Conservation (phyloP, 2,113 vertebrate species). For the Clarias batrachus region DNA sequence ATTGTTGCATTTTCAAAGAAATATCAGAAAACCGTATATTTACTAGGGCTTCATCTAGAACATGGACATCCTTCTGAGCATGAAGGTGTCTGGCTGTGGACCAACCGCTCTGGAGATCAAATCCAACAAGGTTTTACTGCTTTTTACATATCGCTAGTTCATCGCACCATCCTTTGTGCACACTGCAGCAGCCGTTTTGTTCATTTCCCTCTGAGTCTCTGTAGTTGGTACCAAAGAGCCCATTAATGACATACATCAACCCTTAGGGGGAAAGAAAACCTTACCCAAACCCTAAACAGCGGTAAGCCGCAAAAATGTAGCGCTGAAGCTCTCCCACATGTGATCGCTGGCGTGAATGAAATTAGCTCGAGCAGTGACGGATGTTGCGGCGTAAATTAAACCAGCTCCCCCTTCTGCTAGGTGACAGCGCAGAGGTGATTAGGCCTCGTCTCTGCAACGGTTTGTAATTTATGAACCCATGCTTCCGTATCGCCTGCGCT, state of each 20-base stretch:
- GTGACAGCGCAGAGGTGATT: conserved; percentile 75
- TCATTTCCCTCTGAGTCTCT: background rate
- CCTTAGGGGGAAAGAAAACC: conserved; percentile 32
- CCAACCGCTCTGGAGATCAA: background rate
- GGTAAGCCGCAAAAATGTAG: conserved; percentile 54
- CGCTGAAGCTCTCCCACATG: conserved; percentile 54
- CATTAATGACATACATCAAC: background rate
- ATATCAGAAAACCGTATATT: no score
- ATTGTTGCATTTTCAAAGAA: background rate
- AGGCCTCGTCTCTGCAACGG: conserved; percentile 58
- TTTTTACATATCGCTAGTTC: background rate
- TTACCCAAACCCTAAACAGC: conserved; percentile 14
- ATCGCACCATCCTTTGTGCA: background rate
- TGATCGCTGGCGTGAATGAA: conserved; percentile 66
- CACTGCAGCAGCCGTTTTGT: background rate
- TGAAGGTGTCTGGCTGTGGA: background rate
- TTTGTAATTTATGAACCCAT: conserved; percentile 71
- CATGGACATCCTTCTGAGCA: background rate
- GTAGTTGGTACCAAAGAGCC: conserved; percentile 1
- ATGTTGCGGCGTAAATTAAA: conserved; percentile 76
- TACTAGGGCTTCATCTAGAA: no score
- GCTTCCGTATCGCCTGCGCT: conserved; percentile 67
- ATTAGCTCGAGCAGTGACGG: conserved; percentile 76
- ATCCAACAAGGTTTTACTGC: background rate
- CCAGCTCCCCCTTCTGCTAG: conserved; percentile 71